Evolutionary conservation across 2,797 vertebrate species (phyloP).

Genomic region (Anguilla marmorata): DNA sequence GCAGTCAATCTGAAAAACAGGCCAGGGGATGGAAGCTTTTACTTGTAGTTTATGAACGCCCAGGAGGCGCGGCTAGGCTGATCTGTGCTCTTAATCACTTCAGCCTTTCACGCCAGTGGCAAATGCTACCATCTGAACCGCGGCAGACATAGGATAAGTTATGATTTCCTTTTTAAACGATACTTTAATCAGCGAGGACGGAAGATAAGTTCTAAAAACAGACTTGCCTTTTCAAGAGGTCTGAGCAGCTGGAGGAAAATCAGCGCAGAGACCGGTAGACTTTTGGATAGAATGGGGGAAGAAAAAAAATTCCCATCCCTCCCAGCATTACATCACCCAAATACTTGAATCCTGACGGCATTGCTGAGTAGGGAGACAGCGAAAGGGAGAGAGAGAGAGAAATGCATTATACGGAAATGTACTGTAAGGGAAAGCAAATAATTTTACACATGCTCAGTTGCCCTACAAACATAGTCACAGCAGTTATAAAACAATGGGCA

Average conservation of each 20-base stretch:
- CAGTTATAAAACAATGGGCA: constrained; percentile 11
- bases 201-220: background rate
- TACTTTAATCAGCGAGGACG: background rate
- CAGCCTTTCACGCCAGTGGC: background rate
- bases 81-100: background rate
- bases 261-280: background rate
- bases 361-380: constrained; percentile 17
- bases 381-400: background rate
- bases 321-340: constrained; percentile 30
- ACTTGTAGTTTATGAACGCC: background rate
- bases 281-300: background rate
- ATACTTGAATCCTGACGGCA: constrained; percentile 30
- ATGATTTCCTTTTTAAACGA: background rate
- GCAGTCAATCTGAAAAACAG: constrained; percentile 18
- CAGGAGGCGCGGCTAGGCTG: background rate
- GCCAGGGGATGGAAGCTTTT: background rate
- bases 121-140: background rate
- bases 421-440: constrained; percentile 14
- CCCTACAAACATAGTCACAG: background rate
- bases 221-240: background rate
- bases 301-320: background rate
- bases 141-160: background rate
- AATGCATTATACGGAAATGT: background rate
- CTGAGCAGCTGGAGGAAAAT: constrained; percentile 1
- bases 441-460: background rate